Percentiles rank a stretch among this genome's conserved stretches.
phyloP scores from a whole-genome alignment of 2,888 invertebrate genomes.

The Proisotoma minuta region DNA sequence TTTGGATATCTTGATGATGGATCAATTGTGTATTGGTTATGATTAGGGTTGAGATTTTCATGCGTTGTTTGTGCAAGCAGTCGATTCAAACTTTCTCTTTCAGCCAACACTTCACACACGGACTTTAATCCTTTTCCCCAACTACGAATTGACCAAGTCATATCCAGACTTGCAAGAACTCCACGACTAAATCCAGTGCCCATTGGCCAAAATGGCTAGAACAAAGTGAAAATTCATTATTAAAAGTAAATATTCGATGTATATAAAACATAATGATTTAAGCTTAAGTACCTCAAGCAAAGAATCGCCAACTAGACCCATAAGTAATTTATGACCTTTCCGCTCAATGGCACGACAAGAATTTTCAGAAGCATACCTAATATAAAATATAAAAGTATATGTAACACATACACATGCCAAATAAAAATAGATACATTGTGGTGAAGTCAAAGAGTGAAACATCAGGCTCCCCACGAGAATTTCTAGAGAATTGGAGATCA shows the following conservation, averaged over 20 bases:
- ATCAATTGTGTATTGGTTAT: slow-evolving; percentile 49
- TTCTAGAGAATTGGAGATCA: slow-evolving; percentile 55
- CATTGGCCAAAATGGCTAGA: slow-evolving; percentile 55
- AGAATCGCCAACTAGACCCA: slow-evolving; percentile 56
- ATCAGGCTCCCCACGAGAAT: slow-evolving; percentile 56
- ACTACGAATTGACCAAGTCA: slow-evolving; percentile 56
- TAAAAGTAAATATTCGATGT: no score
- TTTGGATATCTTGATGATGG: slow-evolving; percentile 50
- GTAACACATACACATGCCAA: no score
- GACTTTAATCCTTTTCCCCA: slow-evolving; percentile 53
- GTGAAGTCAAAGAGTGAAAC: slow-evolving; percentile 60
- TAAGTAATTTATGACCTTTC: slow-evolving; percentile 52
- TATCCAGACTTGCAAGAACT: slow-evolving; percentile 56
- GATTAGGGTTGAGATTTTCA: slow-evolving; percentile 55
- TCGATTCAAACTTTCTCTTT: slow-evolving; percentile 56
- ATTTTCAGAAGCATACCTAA: slow-evolving; percentile 55
- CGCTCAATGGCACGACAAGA: slow-evolving; percentile 53
- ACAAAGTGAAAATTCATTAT: slow-evolving; percentile 54
- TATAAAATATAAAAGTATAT: no score
- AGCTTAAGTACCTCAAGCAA: slow-evolving; percentile 57
- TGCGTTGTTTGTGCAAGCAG: slow-evolving; percentile 57
- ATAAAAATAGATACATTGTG: no score
- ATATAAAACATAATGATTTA: no score
- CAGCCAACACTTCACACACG: slow-evolving; percentile 53
- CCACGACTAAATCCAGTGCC: slow-evolving; percentile 57